Percentiles rank a stretch among this genome's conserved stretches.
Conservation (phyloP, 1,140 invertebrate genomes). For the Pseudachorutes palmiensis region DNA sequence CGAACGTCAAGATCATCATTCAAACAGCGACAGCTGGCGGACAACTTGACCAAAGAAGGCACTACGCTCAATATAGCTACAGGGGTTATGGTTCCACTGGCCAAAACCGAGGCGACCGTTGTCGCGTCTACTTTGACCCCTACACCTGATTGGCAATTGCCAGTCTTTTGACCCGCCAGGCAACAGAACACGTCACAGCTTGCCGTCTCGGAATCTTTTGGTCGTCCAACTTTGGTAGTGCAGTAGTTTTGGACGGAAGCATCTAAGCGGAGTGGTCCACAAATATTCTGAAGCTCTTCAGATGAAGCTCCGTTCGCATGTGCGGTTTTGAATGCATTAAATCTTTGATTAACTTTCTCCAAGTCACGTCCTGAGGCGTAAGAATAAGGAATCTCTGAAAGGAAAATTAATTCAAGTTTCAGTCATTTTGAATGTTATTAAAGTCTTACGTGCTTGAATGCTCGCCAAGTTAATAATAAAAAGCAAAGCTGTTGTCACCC, state of each 20-base stretch:
- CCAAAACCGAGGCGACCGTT: not conserved
- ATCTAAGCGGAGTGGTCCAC: constrained; percentile 3
- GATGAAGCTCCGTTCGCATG: not conserved
- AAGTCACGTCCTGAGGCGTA: constrained; percentile 15
- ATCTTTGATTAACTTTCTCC: constrained; percentile 5
- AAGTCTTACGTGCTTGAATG: not conserved
- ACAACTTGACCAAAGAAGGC: not conserved
- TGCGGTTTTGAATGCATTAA: not conserved
- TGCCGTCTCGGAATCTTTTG: constrained; percentile 14
- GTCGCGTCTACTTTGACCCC: constrained; percentile 12
- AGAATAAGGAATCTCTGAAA: constrained; percentile 18
- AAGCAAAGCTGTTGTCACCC: not conserved
- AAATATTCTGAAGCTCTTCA: constrained; percentile 10
- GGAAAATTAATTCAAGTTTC: not conserved
- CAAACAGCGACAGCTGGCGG: constrained; percentile 14
- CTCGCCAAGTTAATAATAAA: not conserved
- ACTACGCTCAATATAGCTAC: not conserved
- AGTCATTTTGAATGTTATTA: not conserved
- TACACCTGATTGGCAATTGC: not conserved
- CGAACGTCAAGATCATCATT: constrained; percentile 8
- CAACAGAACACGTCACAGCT: constrained; percentile 15
- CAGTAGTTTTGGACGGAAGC: not conserved
- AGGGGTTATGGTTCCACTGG: not conserved
- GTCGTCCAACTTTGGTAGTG: constrained; percentile 15
- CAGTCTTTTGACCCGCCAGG: constrained; percentile 15